Percentiles rank a stretch among this genome's conserved stretches.
phyloP scores from a whole-genome alignment of 2,113 vertebrate species.

The Salvelinus namaycush region DNA sequence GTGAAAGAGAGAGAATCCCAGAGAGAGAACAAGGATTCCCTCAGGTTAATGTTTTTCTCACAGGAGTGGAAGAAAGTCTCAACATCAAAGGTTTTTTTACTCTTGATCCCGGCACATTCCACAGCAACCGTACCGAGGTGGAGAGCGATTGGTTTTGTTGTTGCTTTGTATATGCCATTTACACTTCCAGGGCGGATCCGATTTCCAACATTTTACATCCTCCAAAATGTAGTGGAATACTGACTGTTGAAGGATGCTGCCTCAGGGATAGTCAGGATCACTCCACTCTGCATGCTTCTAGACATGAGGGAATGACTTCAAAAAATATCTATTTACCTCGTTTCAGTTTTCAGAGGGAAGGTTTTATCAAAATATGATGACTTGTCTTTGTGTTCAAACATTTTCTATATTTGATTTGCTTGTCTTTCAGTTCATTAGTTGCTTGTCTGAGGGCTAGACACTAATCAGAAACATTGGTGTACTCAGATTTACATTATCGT shows the following conservation, averaged over 20 bases:
- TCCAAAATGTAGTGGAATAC: constrained; percentile 38
- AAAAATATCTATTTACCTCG: not conserved
- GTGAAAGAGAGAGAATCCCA: no score
- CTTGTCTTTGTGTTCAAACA: not conserved
- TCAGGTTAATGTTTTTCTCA: constrained; percentile 19
- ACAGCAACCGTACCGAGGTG: constrained; percentile 23
- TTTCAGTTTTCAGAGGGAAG: not conserved
- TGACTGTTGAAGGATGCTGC: constrained; percentile 44
- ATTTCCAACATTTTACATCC: constrained; percentile 47
- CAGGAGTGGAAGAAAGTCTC: not conserved
- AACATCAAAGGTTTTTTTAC: constrained; percentile 41
- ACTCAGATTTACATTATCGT: not conserved
- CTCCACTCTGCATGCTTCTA: not conserved
- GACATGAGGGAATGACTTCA: not conserved
- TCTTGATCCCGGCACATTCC: constrained; percentile 45
- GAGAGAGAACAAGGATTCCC: not conserved
- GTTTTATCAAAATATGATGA: not conserved
- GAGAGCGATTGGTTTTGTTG: constrained; percentile 2
- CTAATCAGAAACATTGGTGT: not conserved
- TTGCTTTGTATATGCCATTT: constrained; percentile 30
- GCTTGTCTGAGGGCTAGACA: not conserved
- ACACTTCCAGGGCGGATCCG: constrained; percentile 46
- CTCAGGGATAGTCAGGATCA: constrained; percentile 11
- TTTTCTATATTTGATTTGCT: not conserved
- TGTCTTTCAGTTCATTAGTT: not conserved